These are phyloP conservation scores for Norana najaformis DNA, from an alignment of 2,888 invertebrate genomes.

Conservation along the genomic window DNA sequence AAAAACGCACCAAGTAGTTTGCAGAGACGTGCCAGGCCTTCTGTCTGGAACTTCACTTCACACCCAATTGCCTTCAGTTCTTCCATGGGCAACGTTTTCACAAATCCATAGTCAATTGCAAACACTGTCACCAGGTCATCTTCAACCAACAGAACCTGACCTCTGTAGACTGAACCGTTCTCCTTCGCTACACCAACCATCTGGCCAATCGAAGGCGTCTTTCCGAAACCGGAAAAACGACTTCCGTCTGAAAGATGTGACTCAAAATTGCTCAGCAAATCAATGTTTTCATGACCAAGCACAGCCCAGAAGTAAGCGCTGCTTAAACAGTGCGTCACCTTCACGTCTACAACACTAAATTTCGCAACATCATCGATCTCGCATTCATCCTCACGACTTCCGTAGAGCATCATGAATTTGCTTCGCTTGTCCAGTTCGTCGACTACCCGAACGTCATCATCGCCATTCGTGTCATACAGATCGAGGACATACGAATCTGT, in stretches of 20 bases:
- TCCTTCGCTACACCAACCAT: background rate
- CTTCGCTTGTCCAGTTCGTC: background rate
- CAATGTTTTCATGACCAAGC: background rate
- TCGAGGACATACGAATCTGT: background rate
- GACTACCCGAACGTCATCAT: background rate
- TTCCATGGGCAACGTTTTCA: background rate
- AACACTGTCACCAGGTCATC: background rate
- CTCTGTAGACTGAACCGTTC: background rate
- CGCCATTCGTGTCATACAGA: conserved; percentile 9
- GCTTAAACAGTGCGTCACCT: background rate
- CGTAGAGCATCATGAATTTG: background rate
- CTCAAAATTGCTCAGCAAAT: background rate
- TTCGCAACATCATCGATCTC: background rate
- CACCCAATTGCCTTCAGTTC: background rate
- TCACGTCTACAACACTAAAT: background rate
- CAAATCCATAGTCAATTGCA: background rate
- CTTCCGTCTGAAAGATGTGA: background rate
- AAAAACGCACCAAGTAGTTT: background rate
- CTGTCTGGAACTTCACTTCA: background rate
- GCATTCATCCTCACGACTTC: background rate
- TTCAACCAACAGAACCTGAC: background rate
- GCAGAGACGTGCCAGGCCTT: background rate
- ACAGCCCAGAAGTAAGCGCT: background rate
- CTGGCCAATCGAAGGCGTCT: background rate
- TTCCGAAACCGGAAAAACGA: background rate